These are phyloP conservation scores for Phengaris arion DNA, from an alignment of 2,888 invertebrate genomes.

Conservation along the genomic window DNA sequence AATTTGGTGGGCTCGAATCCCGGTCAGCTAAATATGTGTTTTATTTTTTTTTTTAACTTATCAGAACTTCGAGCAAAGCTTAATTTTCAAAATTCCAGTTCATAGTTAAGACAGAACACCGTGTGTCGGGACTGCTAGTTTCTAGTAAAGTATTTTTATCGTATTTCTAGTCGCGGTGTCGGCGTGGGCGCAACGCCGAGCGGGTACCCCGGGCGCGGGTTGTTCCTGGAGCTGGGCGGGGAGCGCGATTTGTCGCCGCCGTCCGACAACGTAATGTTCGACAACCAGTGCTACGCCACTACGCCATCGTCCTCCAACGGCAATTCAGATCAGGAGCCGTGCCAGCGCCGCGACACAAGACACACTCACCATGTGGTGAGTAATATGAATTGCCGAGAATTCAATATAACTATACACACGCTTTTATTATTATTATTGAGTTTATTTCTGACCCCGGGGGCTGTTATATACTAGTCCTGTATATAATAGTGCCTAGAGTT, in stretches of 20 bases:
- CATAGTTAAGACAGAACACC: no score
- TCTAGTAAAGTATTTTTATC: not conserved
- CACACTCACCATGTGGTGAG: slow-evolving; percentile 82
- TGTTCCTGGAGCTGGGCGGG: slow-evolving; percentile 86
- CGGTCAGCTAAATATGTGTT: no score
- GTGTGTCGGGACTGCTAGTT: no score
- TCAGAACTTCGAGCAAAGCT: no score
- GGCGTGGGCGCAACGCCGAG: slow-evolving; percentile 71
- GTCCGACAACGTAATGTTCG: slow-evolving; percentile 95
- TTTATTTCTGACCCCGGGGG: no score
- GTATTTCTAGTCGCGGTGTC: slow-evolving; percentile 58
- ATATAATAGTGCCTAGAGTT: no score
- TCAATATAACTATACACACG: no score
- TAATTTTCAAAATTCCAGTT: no score
- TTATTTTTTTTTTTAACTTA: no score
- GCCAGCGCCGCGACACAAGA: slow-evolving; percentile 76
- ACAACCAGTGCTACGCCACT: slow-evolving; percentile 97
- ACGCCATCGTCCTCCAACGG: slow-evolving; percentile 96
- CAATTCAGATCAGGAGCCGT: slow-evolving; percentile 92
- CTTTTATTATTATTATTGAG: no score
- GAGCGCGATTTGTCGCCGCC: slow-evolving; percentile 90
- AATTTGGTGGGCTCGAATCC: no score
- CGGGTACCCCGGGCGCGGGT: slow-evolving; percentile 84
- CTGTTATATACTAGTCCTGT: no score
- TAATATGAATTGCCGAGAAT: not conserved